Base-by-base conservation (phyloP, 2,888 invertebrate species). In the Oscheius sp. region DNA sequence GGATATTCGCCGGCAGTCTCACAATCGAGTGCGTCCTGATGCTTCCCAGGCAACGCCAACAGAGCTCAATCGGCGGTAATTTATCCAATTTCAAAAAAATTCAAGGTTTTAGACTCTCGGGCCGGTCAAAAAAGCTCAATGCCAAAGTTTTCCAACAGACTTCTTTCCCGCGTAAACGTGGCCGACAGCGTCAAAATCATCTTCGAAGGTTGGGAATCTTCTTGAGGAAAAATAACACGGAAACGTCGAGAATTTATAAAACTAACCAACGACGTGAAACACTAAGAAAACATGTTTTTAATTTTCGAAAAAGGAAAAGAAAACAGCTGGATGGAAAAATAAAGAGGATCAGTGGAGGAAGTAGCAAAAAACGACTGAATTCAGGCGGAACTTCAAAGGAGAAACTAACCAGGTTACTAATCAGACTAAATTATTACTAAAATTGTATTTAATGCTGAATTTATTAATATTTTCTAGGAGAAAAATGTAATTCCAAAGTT, bases 161-260 rank as follows among this genome's bases (percentile, higher is more conserved):
- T 6, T n/a, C n/a, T n/a, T 23, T 18, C 29, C 61, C 41, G 43
- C 18, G 66, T n/a, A 66, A 66, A 29, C 25, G 66, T 52, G 66
- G 29, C 7, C 45, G 64, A 23, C 61, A 61, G 21, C 41, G 64
- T 1, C n/a, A n/a, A n/a, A 29, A 25, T 46, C 52, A 52, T 25
- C 66, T 66, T 2, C 25, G 66, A 29, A 66, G 66, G 66, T 66
- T 49, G 49, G 66, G 66, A 3, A 1, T 25, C 23, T 58, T 58
- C 58, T n/a, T 23, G n/a, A 27, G 29, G 35, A 21, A 25, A 25
- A 12, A n/a, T 9, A 53, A 53, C 21, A 53, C n/a, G n/a, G n/a
- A n/a, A n/a, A n/a, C n/a, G n/a, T n/a, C n/a, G n/a, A n/a, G n/a
- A n/a, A n/a, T n/a, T n/a, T n/a, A n/a, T n/a, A n/a, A n/a, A 3